Percentiles rank a stretch among this genome's conserved stretches.
Conservation (phyloP, 2,888 invertebrate genomes). For the Drosophila eohydei region DNA sequence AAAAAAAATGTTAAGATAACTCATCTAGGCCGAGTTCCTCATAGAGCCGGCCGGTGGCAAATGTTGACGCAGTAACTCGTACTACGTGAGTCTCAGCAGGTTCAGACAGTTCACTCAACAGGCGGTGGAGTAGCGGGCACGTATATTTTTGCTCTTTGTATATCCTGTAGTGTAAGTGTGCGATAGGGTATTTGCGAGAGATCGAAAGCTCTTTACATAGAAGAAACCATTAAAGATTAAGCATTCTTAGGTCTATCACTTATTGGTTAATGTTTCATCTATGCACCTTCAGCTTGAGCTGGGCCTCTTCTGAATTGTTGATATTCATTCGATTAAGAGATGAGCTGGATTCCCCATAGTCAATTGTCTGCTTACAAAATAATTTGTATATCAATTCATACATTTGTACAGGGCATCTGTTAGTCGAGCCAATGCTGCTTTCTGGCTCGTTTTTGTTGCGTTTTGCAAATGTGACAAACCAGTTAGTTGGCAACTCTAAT, state of each 20-base stretch:
- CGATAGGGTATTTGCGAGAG: background rate
- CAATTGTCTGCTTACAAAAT: too few species aligned
- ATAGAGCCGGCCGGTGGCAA: slow-evolving; percentile 47
- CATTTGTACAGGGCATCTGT: background rate
- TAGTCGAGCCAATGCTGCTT: background rate
- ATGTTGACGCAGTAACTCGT: slow-evolving; percentile 10
- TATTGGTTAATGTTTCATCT: background rate
- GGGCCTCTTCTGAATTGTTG: background rate
- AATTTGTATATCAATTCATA: background rate
- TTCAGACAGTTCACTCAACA: slow-evolving; percentile 29
- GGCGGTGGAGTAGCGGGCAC: background rate
- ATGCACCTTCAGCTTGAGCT: background rate
- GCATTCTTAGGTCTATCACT: background rate
- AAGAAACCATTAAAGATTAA: background rate
- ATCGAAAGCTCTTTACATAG: too few species aligned
- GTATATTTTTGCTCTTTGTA: background rate
- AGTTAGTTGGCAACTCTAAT: slow-evolving; percentile 73
- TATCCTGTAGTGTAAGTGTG: background rate
- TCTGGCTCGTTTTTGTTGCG: background rate
- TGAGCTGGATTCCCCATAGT: too few species aligned
- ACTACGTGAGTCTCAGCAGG: slow-evolving; percentile 62
- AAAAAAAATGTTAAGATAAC: slow-evolving; percentile 9
- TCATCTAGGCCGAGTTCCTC: slow-evolving; percentile 16
- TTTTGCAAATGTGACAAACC: slow-evolving; percentile 62
- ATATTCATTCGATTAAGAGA: background rate